Evolutionary conservation across 1,140 invertebrate genomes (phyloP).

Genomic region (Cylas formicarius): DNA sequence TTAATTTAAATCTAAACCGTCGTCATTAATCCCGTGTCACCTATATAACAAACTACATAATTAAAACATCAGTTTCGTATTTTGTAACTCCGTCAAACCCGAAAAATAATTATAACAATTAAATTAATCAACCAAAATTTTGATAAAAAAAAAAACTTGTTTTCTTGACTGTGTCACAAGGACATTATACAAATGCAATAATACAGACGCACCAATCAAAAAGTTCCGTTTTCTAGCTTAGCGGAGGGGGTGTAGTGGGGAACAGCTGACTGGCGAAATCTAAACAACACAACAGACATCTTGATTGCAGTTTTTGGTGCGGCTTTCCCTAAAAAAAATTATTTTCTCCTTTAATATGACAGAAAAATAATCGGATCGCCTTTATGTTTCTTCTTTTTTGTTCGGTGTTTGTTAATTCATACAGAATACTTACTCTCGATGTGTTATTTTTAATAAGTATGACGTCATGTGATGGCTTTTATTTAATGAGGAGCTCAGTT

Average conservation of each 20-base stretch:
- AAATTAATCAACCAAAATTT: too few species aligned
- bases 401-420: slow-evolving; percentile 12
- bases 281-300: slow-evolving; percentile 33
- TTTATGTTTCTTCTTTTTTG: slow-evolving; percentile 18
- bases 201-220: too few species aligned
- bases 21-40: too few species aligned
- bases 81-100: too few species aligned
- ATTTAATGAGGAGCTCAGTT: slow-evolving; percentile 27
- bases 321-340: slow-evolving; percentile 21
- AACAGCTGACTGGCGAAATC: slow-evolving; percentile 33
- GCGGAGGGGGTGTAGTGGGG: slow-evolving; percentile 25
- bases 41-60: too few species aligned
- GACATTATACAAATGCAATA: too few species aligned
- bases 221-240: too few species aligned
- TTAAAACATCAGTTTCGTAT: too few species aligned
- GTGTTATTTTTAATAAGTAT: slow-evolving; percentile 22
- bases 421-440: slow-evolving; percentile 13
- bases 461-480: slow-evolving; percentile 35
- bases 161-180: too few species aligned
- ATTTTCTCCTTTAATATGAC: slow-evolving; percentile 29
- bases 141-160: too few species aligned
- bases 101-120: too few species aligned
- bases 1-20: too few species aligned
- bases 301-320: slow-evolving; percentile 28
- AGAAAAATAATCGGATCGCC: slow-evolving; percentile 26